phyloP scores from a whole-genome alignment of 2,113 vertebrate species.

The Ammodytes dubius region DNA sequence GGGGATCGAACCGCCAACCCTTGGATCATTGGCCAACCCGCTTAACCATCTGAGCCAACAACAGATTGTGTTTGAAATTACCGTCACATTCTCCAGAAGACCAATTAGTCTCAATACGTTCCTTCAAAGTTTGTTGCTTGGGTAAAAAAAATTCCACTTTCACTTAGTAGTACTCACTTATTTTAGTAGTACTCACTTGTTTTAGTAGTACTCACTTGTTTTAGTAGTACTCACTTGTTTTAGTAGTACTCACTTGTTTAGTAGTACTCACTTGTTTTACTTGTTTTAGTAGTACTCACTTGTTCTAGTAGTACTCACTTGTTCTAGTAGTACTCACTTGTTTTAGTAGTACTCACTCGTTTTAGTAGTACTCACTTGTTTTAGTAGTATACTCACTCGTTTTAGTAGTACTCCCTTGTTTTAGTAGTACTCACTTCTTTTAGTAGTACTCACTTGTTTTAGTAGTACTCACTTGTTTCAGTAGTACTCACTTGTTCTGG shows the following conservation, averaged over 20 bases:
- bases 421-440: neutral
- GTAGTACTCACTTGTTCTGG: conserved; percentile 87
- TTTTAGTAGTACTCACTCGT: conserved; percentile 62
- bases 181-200: conserved; percentile 82
- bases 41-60: too few species aligned
- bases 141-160: conserved; percentile 55
- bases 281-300: conserved; percentile 76
- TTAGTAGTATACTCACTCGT: neutral
- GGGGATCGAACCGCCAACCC: too few species aligned
- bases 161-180: conserved; percentile 32
- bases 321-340: conserved; percentile 81
- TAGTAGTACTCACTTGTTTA: neutral
- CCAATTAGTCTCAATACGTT: conserved; percentile 55
- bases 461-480: neutral
- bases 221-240: conserved; percentile 84
- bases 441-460: conserved; percentile 85
- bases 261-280: conserved; percentile 84
- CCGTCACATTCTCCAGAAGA: conserved; percentile 43
- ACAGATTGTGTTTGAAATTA: conserved; percentile 64
- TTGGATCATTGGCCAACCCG: too few species aligned
- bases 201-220: conserved; percentile 48
- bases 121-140: conserved; percentile 55
- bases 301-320: conserved; percentile 81
- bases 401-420: conserved; percentile 84
- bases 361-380: conserved; percentile 84